Evolutionary conservation across 2,888 invertebrate species (phyloP), one percentile per base, ranked within the genome.

Genomic region (Zhengitettix transpicula): DNA sequence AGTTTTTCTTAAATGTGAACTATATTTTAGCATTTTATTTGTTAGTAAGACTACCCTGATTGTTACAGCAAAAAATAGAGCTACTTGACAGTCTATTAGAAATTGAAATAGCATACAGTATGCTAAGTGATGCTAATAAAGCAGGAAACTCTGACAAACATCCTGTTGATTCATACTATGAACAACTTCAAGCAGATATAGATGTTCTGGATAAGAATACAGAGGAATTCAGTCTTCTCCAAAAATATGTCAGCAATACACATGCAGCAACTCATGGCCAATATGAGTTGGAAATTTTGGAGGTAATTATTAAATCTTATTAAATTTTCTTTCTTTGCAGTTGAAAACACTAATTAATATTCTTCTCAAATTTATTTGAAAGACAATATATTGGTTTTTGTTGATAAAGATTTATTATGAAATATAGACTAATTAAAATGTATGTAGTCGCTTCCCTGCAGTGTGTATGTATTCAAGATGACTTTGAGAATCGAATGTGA

Each of bases 31-130:
- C n/a, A 14, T 47, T 14, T 14, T 14, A 14, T 5, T 47, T 47
- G n/a, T 12, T 12, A 7, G 47, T 47, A 14, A 14, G 2, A 47
- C 8, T 14, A 14, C 47, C n/a, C 2, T 8, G 47, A 14, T 5
- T 47, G 12, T 69, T 70, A 15, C 62, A 83, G 81, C 70, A 75
- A 64, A 87, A 87, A 74, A 73, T 81, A 14, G 87, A 88, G 65
- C 95, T 98, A 94, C 73, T 99, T 63, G 94, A 97, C 68, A 90
- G 87, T 64, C 74, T 99, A 60, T 76, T 95, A 68, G 98, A 99
- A 72, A 89, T 99, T 66, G 96, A 99, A 75, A 84, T 96, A 57
- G 97, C 98, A 0, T 98, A 94, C 75, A 91, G 79, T 68, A 74
- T 99, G 68, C 75, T 98, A 68, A 84, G 87, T 67, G 72, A 77